Conservation (phyloP, 2,888 invertebrate genomes). For the Lycia hirtaria region DNA sequence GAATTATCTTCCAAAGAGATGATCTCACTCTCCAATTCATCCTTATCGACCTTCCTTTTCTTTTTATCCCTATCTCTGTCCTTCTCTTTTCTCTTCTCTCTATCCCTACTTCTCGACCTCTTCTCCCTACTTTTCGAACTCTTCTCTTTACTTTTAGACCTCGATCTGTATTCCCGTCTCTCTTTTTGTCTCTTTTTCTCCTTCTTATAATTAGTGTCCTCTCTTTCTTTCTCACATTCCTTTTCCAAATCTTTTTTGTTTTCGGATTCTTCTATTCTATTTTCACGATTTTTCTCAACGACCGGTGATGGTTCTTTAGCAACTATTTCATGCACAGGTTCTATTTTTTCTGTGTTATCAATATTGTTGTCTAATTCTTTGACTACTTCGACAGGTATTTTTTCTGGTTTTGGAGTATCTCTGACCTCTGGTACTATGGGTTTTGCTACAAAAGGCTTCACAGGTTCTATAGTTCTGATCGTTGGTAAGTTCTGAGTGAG, state of each 20-base stretch:
- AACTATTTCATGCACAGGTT: constrained; percentile 22
- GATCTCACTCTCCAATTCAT: constrained; percentile 68
- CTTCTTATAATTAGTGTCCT: constrained; percentile 45
- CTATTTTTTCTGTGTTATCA: constrained; percentile 34
- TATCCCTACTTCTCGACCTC: constrained; percentile 50
- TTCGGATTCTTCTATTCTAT: constrained; percentile 34
- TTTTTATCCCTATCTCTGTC: constrained; percentile 52
- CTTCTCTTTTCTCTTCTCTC: constrained; percentile 51
- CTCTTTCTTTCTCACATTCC: constrained; percentile 40
- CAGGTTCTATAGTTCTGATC: constrained; percentile 47
- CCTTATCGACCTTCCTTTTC: constrained; percentile 55
- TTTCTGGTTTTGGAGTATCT: constrained; percentile 43
- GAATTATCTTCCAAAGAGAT: constrained; percentile 77
- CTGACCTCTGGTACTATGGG: constrained; percentile 46
- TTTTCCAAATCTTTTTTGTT: constrained; percentile 23
- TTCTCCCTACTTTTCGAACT: constrained; percentile 62
- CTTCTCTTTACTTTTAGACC: constrained; percentile 59
- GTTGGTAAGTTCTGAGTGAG: constrained; percentile 53
- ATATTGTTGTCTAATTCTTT: constrained; percentile 34
- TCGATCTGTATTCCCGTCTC: constrained; percentile 59
- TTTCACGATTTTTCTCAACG: constrained; percentile 40
- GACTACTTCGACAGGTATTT: constrained; percentile 32
- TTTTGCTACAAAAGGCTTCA: constrained; percentile 34
- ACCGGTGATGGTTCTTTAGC: constrained; percentile 26
- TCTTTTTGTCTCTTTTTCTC: constrained; percentile 65